A percentile compares a stretch with the other conserved stretches of the same genome.
Conservation (phyloP, 1,140 invertebrate genomes). For the Ceratitis capitata region DNA sequence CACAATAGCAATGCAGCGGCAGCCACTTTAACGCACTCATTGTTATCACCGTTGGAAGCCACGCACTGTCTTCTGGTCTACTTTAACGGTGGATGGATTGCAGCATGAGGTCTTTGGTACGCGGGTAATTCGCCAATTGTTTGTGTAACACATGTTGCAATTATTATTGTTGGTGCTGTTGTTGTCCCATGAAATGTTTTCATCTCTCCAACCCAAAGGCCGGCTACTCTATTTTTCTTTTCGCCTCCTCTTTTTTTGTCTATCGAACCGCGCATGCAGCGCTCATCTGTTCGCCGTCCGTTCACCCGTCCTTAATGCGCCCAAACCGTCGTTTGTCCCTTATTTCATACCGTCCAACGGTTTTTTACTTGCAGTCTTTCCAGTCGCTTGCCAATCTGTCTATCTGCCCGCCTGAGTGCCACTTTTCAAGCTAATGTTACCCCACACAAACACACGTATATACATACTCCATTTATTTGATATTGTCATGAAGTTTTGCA, state of each 20-base stretch:
- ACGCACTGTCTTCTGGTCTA: slow-evolving; percentile 21
- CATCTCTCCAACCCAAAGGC: no score
- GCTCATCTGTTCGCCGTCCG: neutral
- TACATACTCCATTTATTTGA: neutral
- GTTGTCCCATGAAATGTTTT: neutral
- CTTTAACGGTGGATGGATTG: neutral
- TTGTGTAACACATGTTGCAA: neutral
- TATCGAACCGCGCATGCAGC: no score
- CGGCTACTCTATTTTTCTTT: no score
- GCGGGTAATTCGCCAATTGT: neutral
- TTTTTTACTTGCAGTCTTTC: neutral
- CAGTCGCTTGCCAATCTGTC: slow-evolving; percentile 5
- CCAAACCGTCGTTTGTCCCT: no score
- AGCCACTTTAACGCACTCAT: slow-evolving; percentile 27
- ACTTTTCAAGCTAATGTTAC: slow-evolving; percentile 7
- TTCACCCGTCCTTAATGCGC: neutral
- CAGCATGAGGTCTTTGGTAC: neutral
- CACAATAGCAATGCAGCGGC: neutral
- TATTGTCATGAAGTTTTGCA: neutral
- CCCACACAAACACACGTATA: neutral
- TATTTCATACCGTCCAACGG: neutral
- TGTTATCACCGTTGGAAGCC: slow-evolving; percentile 20
- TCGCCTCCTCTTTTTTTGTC: no score
- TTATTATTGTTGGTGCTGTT: neutral
- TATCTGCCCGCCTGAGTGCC: neutral